Evolutionary conservation across 2,888 invertebrate genomes (phyloP).

Genomic region (Eupeodes latifasciatus): DNA sequence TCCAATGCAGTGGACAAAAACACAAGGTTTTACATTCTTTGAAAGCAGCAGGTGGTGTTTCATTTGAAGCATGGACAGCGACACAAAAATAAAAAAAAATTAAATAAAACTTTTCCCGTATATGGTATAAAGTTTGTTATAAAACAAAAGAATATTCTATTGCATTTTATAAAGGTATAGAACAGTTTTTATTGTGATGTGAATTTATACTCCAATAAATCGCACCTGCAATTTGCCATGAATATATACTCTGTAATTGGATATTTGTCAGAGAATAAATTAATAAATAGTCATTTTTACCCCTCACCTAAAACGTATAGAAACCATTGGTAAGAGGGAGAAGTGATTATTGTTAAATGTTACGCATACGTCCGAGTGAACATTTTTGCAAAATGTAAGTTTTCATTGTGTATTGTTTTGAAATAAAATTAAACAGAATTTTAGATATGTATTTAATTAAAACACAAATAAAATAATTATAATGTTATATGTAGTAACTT

Average conservation of each 20-base stretch:
- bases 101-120: constrained; percentile 25
- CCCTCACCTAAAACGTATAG: too few relatives aligned
- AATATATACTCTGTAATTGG: constrained; percentile 62
- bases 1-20: constrained; percentile 25
- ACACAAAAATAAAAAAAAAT: constrained; percentile 4
- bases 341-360: constrained; percentile 21
- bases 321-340: background rate
- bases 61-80: constrained; percentile 14
- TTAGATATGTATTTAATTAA: background rate
- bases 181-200: constrained; percentile 11
- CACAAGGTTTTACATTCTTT: constrained; percentile 18
- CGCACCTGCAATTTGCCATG: constrained; percentile 68
- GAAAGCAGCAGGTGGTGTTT: constrained; percentile 60
- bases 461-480: background rate
- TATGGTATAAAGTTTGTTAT: background rate
- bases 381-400: background rate
- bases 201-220: constrained; percentile 69
- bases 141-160: constrained; percentile 19
- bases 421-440: background rate
- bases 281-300: constrained; percentile 45
- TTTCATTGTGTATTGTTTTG: background rate
- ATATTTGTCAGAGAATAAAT: constrained; percentile 65
- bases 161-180: background rate
- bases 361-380: constrained; percentile 56
- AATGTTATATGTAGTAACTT: too few relatives aligned